phyloP scores from a whole-genome alignment of 2,888 invertebrate species.

The Vannuccia rotundouncinata region DNA sequence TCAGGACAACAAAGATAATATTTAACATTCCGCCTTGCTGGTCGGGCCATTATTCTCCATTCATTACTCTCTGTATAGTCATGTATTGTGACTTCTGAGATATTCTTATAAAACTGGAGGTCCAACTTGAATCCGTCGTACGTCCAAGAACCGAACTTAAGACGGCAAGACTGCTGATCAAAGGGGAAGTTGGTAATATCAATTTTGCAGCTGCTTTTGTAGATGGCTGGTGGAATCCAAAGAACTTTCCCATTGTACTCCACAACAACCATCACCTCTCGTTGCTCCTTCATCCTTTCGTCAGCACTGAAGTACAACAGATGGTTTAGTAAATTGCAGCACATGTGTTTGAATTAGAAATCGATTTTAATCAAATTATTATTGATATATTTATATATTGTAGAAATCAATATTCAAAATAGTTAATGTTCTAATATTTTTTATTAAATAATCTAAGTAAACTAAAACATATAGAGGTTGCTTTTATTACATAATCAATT shows the following conservation, averaged over 20 bases:
- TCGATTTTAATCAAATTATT: no score
- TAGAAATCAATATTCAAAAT: no score
- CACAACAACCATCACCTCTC: slow-evolving; percentile 53
- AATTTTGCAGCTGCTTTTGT: slow-evolving; percentile 53
- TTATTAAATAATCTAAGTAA: no score
- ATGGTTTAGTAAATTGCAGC: no score
- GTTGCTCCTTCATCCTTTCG: slow-evolving; percentile 51
- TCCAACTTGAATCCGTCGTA: slow-evolving; percentile 40
- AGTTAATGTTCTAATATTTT: no score
- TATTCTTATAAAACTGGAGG: slow-evolving; percentile 39
- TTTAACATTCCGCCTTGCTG: slow-evolving; percentile 48
- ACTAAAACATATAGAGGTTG: no score
- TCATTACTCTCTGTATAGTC: slow-evolving; percentile 55
- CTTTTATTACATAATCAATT: no score
- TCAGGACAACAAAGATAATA: slow-evolving; percentile 60
- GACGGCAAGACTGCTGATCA: slow-evolving; percentile 52
- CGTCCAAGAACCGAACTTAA: slow-evolving; percentile 53
- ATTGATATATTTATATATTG: no score
- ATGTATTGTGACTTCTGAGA: slow-evolving; percentile 40
- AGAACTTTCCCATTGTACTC: slow-evolving; percentile 46
- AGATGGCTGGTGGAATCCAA: slow-evolving; percentile 52
- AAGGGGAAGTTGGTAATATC: slow-evolving; percentile 56
- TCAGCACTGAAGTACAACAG: no score
- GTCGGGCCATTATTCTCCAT: slow-evolving; percentile 50
- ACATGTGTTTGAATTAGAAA: no score